Conservation (phyloP, 2,113 vertebrate genomes). For the Prinia subflava region DNA sequence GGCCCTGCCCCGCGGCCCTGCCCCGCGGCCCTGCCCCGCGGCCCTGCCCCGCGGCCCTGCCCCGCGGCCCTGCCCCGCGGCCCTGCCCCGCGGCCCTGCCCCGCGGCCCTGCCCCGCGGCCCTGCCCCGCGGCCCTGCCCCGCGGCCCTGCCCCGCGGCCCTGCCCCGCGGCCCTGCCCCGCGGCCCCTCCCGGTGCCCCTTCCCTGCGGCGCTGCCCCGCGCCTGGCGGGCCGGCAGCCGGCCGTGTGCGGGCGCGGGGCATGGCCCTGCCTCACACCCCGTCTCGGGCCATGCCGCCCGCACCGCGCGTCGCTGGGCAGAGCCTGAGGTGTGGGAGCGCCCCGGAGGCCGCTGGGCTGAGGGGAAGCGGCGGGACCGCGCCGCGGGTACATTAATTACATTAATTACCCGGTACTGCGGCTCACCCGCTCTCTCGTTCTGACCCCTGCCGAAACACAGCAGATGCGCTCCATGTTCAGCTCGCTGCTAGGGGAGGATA, state of each 20-base stretch:
- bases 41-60: too few relatives aligned
- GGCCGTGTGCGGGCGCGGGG: neutral
- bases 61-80: too few relatives aligned
- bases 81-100: too few relatives aligned
- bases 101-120: too few relatives aligned
- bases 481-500: neutral
- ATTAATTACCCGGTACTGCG: neutral
- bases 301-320: accelerated
- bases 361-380: neutral
- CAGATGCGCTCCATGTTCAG: neutral
- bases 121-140: too few relatives aligned
- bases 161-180: too few relatives aligned
- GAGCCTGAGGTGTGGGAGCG: neutral
- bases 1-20: too few relatives aligned
- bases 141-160: too few relatives aligned
- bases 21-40: too few relatives aligned
- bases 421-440: neutral
- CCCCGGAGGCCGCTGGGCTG: neutral
- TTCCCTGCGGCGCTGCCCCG: neutral
- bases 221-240: neutral
- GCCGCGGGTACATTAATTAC: neutral
- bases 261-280: accelerated
- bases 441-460: neutral
- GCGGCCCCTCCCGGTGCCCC: accelerated
- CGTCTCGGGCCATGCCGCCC: too few relatives aligned